Base-by-base conservation (phyloP, 2,888 invertebrate species). In the Amphipoea oculea region DNA sequence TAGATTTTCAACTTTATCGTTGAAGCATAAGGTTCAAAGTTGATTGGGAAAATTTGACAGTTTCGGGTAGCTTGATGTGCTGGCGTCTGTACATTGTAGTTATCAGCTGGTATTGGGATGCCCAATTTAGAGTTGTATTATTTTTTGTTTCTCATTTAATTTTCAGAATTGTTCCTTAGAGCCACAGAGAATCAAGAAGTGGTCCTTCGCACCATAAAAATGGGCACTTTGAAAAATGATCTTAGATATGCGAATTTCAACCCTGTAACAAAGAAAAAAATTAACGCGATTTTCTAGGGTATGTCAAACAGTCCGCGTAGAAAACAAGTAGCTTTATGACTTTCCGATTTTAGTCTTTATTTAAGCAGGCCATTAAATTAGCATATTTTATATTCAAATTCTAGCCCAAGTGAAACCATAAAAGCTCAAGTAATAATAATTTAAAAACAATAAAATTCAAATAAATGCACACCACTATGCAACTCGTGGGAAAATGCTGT, bases 401-500 rank as follows among this genome's bases (percentile, higher is more conserved):
- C 42, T 48, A 67, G n/a, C 36, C 40, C 20, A 67, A 73, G 12
- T 45, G 14, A n/a, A 71, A 66, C 45, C 72, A 63, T 48, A 45
- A 63, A 71, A 76, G 0, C 36, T 20, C 9, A 48, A 48, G 12
- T 4, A 48, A 48, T 4, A 14, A 11, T 23, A 48, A 62, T 20
- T 11, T 2, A 45, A 45, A 45, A 60, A 66, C 23, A 71, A 70
- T 54, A 60, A 48, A 68, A 6, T 5, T 79, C 51, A 82, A 76
- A 48, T 12, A 75, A 81, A 77, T 40, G 65, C 66, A 79, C 40
- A 36, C 45, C 45, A 68, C n/a, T 45, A 57, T 1, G 60, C 67
- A 76, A 74, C 40, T 65, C 79, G 78, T 78, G 78, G 75, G 82
- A 87, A 82, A 82, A 71, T 76, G 68, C 20, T 75, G 73, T 36